A percentile compares a stretch with the other conserved stretches of the same genome.
phyloP scores from a whole-genome alignment of 2,113 vertebrate species.

The zebrafish (Danio rerio) region GRCz12tu NC_133193.1:37560001-37560500 shows the following conservation, averaged over 20 bases:
- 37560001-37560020: neutral
- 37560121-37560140: constrained; percentile 59
- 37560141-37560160: constrained; percentile 52
- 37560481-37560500: constrained; percentile 58
- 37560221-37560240: constrained; percentile 17
- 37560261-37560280: constrained; percentile 42
- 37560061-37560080: neutral
- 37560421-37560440: constrained; percentile 64
- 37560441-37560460: constrained; percentile 71
- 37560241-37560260: too few relatives aligned
- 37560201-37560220: constrained; percentile 36
- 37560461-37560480: constrained; percentile 75
- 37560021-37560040: neutral
- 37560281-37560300: neutral
- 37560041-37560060: constrained; percentile 24
- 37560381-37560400: neutral
- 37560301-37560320: too few relatives aligned
- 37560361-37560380: neutral
- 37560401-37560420: constrained; percentile 29
- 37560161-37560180: constrained; percentile 53
- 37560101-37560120: constrained; percentile 66
- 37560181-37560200: constrained; percentile 56
- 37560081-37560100: constrained; percentile 51
- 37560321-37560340: neutral
- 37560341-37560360: neutral